Percentiles rank a stretch among this genome's conserved stretches.
These are phyloP conservation scores for Serripes groenlandicus DNA, from an alignment of 2,888 invertebrate species.

Conservation along the genomic window DNA sequence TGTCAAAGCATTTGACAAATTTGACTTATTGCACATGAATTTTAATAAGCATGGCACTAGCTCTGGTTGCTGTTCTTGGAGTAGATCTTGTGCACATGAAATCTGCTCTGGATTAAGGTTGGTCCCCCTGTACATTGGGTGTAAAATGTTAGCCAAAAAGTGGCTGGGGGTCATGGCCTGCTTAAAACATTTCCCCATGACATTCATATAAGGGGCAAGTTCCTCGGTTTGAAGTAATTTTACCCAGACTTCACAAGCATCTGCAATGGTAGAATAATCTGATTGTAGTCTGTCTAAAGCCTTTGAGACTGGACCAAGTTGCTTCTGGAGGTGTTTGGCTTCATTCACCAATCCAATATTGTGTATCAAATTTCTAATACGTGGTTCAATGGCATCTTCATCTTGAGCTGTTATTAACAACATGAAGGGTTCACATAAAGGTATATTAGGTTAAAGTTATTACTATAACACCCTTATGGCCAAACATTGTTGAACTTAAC, in stretches of 20 bases:
- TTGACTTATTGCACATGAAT: too few species aligned
- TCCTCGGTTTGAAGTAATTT: slow-evolving; percentile 31
- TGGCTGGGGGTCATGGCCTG: slow-evolving; percentile 50
- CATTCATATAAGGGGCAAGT: slow-evolving; percentile 19
- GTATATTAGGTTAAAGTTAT: too few species aligned
- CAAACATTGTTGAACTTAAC: too few species aligned
- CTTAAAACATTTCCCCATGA: slow-evolving; percentile 30
- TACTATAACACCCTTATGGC: too few species aligned
- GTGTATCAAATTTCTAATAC: slow-evolving; percentile 47
- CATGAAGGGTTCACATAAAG: slow-evolving; percentile 30
- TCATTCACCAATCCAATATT: slow-evolving; percentile 54
- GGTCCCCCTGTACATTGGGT: slow-evolving; percentile 54
- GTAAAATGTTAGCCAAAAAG: slow-evolving; percentile 54
- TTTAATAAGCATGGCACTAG: too few species aligned
- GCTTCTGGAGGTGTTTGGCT: slow-evolving; percentile 41
- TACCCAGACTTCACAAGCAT: slow-evolving; percentile 46
- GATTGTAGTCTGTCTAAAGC: slow-evolving; percentile 33
- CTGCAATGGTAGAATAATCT: slow-evolving; percentile 43
- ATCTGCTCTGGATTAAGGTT: slow-evolving; percentile 33
- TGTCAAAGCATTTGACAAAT: too few species aligned
- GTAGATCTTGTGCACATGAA: slow-evolving; percentile 35
- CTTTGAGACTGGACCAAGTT: slow-evolving; percentile 33
- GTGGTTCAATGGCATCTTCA: slow-evolving; percentile 50
- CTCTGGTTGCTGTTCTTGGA: too few species aligned
- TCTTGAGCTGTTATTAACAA: slow-evolving; percentile 41